Evolutionary conservation across 37 sponge, comb jelly and placozoan species (phyloP).

Genomic region (Cladorhizidae sp.): DNA sequence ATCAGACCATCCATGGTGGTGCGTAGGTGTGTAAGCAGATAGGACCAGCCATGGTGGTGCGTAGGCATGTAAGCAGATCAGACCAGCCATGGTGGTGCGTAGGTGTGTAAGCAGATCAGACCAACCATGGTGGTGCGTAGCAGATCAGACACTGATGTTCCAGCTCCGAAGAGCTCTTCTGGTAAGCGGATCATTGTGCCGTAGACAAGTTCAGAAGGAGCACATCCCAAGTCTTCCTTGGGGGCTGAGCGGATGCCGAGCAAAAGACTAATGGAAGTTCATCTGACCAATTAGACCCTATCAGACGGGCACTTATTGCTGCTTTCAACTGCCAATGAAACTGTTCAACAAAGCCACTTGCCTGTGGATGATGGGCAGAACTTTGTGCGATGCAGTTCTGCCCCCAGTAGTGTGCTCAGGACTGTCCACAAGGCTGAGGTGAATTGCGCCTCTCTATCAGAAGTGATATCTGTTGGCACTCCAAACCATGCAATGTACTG

Average conservation of each 20-base stretch:
- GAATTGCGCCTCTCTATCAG: constrained; percentile 44
- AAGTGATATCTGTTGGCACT: constrained; percentile 24
- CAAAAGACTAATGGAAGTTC: constrained; percentile 36
- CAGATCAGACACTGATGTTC: too few species aligned
- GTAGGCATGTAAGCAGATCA: too few species aligned
- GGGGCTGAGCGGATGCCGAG: constrained; percentile 33
- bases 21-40: too few species aligned
- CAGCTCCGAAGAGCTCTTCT: constrained; percentile 4
- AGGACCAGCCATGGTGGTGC: too few species aligned
- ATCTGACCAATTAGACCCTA: constrained; percentile 24
- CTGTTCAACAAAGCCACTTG: constrained; percentile 37
- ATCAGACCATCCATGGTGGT: too few species aligned
- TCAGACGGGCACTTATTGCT: constrained; percentile 17
- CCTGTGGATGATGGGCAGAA: constrained; percentile 51
- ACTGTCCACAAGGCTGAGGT: constrained; percentile 44
- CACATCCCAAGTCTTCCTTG: constrained; percentile 21
- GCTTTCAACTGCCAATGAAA: constrained; percentile 43
- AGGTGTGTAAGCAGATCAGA: too few species aligned
- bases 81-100: too few species aligned
- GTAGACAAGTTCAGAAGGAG: constrained; percentile 29
- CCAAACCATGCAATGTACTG: constrained; percentile 39
- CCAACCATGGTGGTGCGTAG: not conserved
- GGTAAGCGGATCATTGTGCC: constrained; percentile 21
- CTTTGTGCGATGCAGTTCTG: constrained; percentile 24
- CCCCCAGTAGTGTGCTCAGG: constrained; percentile 17